These are phyloP conservation scores for Zaprionus bogoriensis DNA, from an alignment of 2,888 invertebrate species.

Conservation along the genomic window DNA sequence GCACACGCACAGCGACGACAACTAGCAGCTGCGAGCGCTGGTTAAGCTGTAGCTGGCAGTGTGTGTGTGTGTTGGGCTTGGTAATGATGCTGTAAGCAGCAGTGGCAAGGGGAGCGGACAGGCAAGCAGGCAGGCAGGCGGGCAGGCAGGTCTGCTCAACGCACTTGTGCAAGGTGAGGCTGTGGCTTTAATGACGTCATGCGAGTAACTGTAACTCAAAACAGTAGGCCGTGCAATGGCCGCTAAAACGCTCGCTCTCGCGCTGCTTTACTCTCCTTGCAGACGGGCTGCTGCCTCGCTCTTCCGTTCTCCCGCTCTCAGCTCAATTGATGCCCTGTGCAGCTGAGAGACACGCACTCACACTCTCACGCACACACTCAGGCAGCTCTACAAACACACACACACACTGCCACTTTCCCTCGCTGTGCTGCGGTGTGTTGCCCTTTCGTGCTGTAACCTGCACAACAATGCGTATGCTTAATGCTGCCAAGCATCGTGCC, in stretches of 20 bases:
- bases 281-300: background rate
- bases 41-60: background rate
- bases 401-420: background rate
- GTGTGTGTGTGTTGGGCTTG: background rate
- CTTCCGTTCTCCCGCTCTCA: background rate
- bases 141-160: constrained; percentile 18
- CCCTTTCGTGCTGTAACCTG: constrained; percentile 48
- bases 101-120: background rate
- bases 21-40: constrained; percentile 12
- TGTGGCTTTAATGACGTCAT: constrained; percentile 73
- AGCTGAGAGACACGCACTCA: no score
- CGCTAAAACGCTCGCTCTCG: constrained; percentile 42
- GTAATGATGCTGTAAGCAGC: constrained; percentile 8
- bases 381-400: background rate
- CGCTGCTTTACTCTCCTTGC: background rate
- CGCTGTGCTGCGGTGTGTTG: background rate
- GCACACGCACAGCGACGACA: constrained; percentile 6
- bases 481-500: constrained; percentile 24
- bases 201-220: constrained; percentile 54
- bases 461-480: constrained; percentile 56
- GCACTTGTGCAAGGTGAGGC: constrained; percentile 66
- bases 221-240: constrained; percentile 59
- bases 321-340: no score
- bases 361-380: no score
- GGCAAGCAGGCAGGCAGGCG: background rate